A percentile compares a stretch with the other conserved stretches of the same genome.
phyloP scores from a whole-genome alignment of 2,888 invertebrate genomes.

The Trissoscelio sp. region DNA sequence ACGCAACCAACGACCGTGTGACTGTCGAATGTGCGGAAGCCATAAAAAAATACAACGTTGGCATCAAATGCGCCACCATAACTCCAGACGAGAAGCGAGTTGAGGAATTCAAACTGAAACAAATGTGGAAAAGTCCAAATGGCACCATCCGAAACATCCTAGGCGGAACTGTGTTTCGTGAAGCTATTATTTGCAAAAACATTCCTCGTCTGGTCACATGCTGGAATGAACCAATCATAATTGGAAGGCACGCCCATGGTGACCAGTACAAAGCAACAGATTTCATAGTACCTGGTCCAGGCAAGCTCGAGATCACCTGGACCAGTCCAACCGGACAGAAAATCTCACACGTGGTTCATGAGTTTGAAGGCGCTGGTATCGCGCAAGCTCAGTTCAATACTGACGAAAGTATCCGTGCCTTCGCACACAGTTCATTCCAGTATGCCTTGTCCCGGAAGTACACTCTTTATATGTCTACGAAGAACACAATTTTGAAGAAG shows the following conservation, averaged over 20 bases:
- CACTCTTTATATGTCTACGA: slow-evolving; percentile 97
- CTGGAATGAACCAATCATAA: slow-evolving; percentile 98
- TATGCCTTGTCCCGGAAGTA: slow-evolving; percentile 93
- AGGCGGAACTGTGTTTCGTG: slow-evolving; percentile 93
- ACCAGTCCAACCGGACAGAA: slow-evolving; percentile 87
- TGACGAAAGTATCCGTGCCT: slow-evolving; percentile 95
- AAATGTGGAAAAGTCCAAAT: slow-evolving; percentile 97
- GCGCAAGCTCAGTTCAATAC: slow-evolving; percentile 98
- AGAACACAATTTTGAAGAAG: slow-evolving; percentile 97
- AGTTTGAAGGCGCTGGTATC: slow-evolving; percentile 94
- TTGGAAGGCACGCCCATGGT: slow-evolving; percentile 99
- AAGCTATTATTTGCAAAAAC: slow-evolving; percentile 95
- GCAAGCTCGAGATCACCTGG: slow-evolving; percentile 93
- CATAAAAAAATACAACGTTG: slow-evolving; percentile 98
- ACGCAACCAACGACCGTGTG: slow-evolving; percentile 96
- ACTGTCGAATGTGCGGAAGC: slow-evolving; percentile 99
- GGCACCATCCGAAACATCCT: slow-evolving; percentile 95
- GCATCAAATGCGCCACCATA: slow-evolving; percentile 99
- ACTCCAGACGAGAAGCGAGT: slow-evolving; percentile 99
- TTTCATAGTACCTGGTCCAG: slow-evolving; percentile 96
- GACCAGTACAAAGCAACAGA: slow-evolving; percentile 99
- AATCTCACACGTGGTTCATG: slow-evolving; percentile 91
- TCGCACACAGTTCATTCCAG: slow-evolving; percentile 97
- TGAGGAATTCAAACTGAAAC: slow-evolving; percentile 93
- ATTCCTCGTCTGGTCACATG: slow-evolving; percentile 97